These are phyloP conservation scores for Pipistrellus pygmaeus DNA, from an alignment of 2,797 vertebrate species.

Conservation along the genomic window DNA sequence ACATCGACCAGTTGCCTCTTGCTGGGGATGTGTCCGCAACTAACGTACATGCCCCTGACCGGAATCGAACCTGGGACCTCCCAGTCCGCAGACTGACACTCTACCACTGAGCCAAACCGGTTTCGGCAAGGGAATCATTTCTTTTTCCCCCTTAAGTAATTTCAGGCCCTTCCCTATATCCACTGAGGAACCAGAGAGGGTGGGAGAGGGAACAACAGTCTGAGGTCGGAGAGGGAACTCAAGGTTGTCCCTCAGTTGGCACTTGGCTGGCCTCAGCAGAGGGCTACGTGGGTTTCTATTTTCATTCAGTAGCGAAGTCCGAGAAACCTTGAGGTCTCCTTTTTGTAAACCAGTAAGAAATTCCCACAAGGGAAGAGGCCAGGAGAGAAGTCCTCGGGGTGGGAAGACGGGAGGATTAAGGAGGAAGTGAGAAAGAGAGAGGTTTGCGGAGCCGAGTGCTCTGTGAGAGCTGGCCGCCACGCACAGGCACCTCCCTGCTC, in stretches of 20 bases:
- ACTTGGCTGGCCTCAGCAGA: neutral
- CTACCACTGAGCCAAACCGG: too few relatives aligned
- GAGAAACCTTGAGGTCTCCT: neutral
- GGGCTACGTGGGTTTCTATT: neutral
- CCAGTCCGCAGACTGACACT: too few relatives aligned
- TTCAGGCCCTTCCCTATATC: neutral
- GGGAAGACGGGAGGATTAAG: neutral
- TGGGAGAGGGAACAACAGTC: neutral
- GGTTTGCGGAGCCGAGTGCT: too few relatives aligned
- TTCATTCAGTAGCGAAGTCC: neutral
- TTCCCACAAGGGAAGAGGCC: neutral
- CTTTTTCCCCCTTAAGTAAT: neutral
- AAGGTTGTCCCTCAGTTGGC: rapidly evolving
- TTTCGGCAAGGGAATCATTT: too few relatives aligned
- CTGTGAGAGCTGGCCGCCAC: too few relatives aligned
- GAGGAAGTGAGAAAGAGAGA: neutral
- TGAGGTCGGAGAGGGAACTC: rapidly evolving
- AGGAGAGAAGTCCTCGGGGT: neutral
- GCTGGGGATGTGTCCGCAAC: too few relatives aligned
- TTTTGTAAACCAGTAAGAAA: neutral
- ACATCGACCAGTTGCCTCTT: too few relatives aligned
- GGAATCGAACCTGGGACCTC: too few relatives aligned
- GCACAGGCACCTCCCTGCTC: neutral
- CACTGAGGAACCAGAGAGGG: neutral
- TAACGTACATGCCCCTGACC: too few relatives aligned